Evolutionary conservation across 2,797 vertebrate species (phyloP).

Genomic region (Myotis vivesi): DNA sequence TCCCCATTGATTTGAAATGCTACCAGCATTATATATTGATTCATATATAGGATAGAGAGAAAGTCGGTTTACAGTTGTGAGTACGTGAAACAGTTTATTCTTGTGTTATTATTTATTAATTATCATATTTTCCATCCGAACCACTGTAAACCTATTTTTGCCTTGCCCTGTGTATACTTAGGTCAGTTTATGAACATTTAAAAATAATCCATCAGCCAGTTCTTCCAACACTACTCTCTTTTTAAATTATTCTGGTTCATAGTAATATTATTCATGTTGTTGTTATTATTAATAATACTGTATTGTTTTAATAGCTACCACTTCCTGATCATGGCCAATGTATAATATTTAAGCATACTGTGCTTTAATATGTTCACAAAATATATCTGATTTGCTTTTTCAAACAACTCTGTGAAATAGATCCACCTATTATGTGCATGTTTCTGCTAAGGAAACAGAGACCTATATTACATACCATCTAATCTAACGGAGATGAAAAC

Average conservation of each 20-base stretch:
- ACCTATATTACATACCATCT: neutral
- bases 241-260: constrained; percentile 17
- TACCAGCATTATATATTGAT: constrained; percentile 52
- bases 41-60: neutral
- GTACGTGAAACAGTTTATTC: neutral
- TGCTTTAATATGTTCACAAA: neutral
- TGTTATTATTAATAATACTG: neutral
- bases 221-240: neutral
- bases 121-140: neutral
- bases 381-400: neutral
- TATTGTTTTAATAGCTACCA: neutral
- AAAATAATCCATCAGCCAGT: neutral
- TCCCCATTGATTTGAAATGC: constrained; percentile 39
- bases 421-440: neutral
- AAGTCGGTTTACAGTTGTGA: neutral
- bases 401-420: neutral
- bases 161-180: neutral
- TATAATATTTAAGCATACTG: neutral
- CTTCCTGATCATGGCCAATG: neutral
- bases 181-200: constrained; percentile 45
- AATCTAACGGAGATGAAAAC: neutral
- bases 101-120: neutral
- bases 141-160: neutral
- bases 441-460: neutral
- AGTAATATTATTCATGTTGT: neutral